A percentile compares a stretch with the other conserved stretches of the same genome.
phyloP scores from a whole-genome alignment of 2,113 vertebrate species.

The Brienomyrus brachyistius region DNA sequence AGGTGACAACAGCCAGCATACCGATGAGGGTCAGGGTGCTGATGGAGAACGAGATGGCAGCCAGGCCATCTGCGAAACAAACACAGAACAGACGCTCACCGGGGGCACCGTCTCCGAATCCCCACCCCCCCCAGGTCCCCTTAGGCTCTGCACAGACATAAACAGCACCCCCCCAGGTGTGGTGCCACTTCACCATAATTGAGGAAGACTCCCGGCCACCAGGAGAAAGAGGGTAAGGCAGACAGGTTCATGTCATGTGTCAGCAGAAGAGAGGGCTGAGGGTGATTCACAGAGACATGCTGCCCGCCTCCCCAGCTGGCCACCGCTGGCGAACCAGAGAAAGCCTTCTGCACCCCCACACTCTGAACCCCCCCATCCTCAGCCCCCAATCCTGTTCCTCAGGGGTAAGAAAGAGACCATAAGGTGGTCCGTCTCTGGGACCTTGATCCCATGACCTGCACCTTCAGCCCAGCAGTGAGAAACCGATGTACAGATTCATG shows the following conservation, averaged over 20 bases:
- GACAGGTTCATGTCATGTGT: slow-evolving; percentile 60
- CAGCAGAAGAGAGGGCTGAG: slow-evolving; percentile 53
- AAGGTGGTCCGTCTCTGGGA: background rate
- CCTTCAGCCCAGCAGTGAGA: background rate
- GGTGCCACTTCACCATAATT: background rate
- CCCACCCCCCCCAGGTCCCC: background rate
- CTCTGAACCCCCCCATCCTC: background rate
- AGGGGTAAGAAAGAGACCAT: background rate
- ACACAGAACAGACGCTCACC: background rate
- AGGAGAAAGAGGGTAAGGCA: slow-evolving; percentile 45
- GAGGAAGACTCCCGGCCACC: slow-evolving; percentile 33
- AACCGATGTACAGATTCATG: background rate
- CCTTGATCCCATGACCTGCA: background rate
- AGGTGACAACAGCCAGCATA: slow-evolving; percentile 96
- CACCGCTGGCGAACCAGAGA: slow-evolving; percentile 50
- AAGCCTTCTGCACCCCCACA: background rate
- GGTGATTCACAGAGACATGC: slow-evolving; percentile 59
- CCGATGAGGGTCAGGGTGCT: slow-evolving; percentile 95
- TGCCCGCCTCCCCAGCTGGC: slow-evolving; percentile 51
- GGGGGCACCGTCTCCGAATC: background rate
- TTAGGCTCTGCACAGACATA: background rate
- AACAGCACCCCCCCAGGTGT: background rate
- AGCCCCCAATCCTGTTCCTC: background rate
- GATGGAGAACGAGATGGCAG: slow-evolving; percentile 91
- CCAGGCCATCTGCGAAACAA: slow-evolving; percentile 76